phyloP scores from a whole-genome alignment of 2,888 invertebrate species.

The Aradus depressus region DNA sequence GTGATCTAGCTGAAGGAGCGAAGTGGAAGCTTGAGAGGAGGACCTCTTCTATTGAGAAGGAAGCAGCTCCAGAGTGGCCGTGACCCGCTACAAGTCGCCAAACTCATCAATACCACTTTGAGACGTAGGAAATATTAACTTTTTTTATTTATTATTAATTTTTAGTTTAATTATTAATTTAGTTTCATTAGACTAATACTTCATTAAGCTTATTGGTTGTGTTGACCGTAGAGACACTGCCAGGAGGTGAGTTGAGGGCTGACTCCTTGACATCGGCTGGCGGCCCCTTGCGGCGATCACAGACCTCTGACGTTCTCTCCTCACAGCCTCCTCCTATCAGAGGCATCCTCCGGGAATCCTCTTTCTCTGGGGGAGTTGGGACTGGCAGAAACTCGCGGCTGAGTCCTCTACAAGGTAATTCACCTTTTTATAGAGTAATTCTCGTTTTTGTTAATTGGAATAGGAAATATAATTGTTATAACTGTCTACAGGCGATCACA shows the following conservation, averaged over 20 bases:
- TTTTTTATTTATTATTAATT: not conserved
- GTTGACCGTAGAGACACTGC: no score
- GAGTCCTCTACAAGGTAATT: no score
- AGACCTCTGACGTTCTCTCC: slow-evolving; percentile 14
- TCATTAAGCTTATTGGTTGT: no score
- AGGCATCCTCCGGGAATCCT: slow-evolving; percentile 31
- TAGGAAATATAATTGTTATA: no score
- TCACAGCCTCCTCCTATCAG: slow-evolving; percentile 25
- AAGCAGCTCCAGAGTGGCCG: slow-evolving; percentile 23
- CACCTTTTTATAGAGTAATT: no score
- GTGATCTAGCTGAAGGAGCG: no score
- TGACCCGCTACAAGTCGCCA: slow-evolving; percentile 23
- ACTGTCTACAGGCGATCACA: slow-evolving; percentile 18
- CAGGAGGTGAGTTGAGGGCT: no score
- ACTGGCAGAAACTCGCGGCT: no score
- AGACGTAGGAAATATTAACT: slow-evolving; percentile 14
- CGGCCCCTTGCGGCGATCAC: slow-evolving; percentile 20
- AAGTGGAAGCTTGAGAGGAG: no score
- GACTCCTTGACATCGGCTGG: no score
- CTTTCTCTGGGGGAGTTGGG: slow-evolving; percentile 25
- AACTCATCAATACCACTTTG: slow-evolving; percentile 22
- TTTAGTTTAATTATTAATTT: not conserved
- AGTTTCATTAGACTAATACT: not conserved
- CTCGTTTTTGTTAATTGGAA: no score
- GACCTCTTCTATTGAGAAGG: slow-evolving; percentile 22